phyloP scores from a whole-genome alignment of 2,888 invertebrate genomes.

The Aleiodes testaceus region DNA sequence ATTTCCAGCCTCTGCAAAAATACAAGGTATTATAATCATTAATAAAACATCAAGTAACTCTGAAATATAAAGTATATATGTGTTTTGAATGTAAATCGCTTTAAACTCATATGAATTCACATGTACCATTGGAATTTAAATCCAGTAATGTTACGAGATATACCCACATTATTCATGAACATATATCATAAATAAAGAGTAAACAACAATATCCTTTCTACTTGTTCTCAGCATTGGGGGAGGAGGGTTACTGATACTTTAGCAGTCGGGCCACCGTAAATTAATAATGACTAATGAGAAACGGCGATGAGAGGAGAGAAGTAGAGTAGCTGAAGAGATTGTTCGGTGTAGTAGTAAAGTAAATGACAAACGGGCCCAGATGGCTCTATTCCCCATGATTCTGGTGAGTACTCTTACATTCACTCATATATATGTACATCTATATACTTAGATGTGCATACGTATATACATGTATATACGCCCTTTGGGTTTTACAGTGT shows the following conservation, averaged over 20 bases:
- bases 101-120: neutral
- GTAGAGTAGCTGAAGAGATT: conserved; percentile 40
- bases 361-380: conserved; percentile 47
- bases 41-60: conserved; percentile 13
- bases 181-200: conserved; percentile 25
- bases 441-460: conserved; percentile 21
- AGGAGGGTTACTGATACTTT: conserved; percentile 34
- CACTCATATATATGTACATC: conserved; percentile 18
- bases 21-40: conserved; percentile 23
- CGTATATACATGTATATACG: conserved; percentile 24
- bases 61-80: neutral
- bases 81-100: neutral
- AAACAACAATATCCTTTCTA: conserved; percentile 32
- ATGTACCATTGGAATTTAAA: conserved; percentile 13
- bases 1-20: conserved; percentile 62
- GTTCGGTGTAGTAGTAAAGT: conserved; percentile 29
- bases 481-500: conserved; percentile 33
- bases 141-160: neutral
- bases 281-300: conserved; percentile 47
- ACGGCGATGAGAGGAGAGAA: conserved; percentile 35
- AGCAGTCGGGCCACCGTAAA: conserved; percentile 36
- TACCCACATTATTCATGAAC: conserved; percentile 6
- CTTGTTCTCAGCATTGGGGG: neutral
- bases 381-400: conserved; percentile 46
- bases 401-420: conserved; percentile 45